Conservation (phyloP, 2,888 invertebrate species). For the Xiphydria camelus region DNA sequence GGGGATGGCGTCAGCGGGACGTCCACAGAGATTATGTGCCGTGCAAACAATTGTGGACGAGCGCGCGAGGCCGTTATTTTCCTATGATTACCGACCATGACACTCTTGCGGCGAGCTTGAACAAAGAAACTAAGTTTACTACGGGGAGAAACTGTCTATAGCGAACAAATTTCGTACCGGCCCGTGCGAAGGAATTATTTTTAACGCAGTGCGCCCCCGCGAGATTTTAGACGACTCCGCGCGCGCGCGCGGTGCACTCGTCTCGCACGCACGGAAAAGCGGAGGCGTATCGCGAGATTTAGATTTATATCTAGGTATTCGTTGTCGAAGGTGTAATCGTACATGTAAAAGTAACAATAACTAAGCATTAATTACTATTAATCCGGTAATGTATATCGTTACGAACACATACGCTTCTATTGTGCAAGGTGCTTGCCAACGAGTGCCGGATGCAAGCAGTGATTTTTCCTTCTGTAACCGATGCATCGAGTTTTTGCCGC, state of each 20-base stretch:
- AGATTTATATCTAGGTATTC: slow-evolving; percentile 22
- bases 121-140: neutral
- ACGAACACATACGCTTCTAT: slow-evolving; percentile 46
- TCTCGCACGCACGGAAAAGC: neutral
- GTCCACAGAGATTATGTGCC: no score
- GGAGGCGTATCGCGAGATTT: slow-evolving; percentile 8
- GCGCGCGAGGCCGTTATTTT: slow-evolving; percentile 8
- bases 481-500: no score
- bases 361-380: slow-evolving; percentile 9
- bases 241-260: no score
- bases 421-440: slow-evolving; percentile 39
- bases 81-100: slow-evolving; percentile 10
- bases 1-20: no score
- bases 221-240: neutral
- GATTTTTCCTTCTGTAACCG: neutral
- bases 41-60: neutral
- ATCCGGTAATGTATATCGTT: slow-evolving; percentile 34
- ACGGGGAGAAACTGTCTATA: neutral
- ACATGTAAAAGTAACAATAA: slow-evolving; percentile 24
- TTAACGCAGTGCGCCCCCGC: neutral
- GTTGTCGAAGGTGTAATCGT: slow-evolving; percentile 30
- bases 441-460: slow-evolving; percentile 31
- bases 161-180: no score
- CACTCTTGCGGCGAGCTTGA: slow-evolving; percentile 9
- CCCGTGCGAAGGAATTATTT: neutral